Base-by-base conservation (phyloP, 1,140 invertebrate genomes). In the Cydia strobilella region DNA sequence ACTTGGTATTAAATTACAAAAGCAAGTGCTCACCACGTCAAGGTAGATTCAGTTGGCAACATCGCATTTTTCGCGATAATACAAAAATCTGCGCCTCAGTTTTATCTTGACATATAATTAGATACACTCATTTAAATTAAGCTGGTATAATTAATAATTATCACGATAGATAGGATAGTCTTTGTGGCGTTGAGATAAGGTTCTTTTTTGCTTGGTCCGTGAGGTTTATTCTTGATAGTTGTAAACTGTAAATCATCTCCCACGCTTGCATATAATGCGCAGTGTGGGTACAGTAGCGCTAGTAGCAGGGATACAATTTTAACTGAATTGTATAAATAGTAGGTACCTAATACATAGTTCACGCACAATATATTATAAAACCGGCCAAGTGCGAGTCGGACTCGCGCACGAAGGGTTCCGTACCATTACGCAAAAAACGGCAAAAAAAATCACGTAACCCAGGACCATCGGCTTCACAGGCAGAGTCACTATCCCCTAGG, bases 81-180 rank as follows among this genome's bases (percentile, higher is more conserved):
- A 23, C 15, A 59, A 23, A 59, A 59, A 23, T 59, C 7, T 23
- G 23, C 18, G 9, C 1, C 0, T n/a, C 18, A 20, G 20, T 7
- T 59, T 54, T 23, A 59, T 59, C 54, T 59, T 59, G 54, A 59
- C 15, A 23, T 59, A 59, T 59, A 59, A 59, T 10, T 59, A 59
- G 54, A 59, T 18, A 54, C 15, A 20, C 18, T 59, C 18, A 12
- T 54, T 23, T 59, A 59, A 59, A 59, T 59, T 23, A 59, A 7
- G 10, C 18, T 23, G 9, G 20, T 59, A n/a, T n/a, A n/a, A n/a
- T n/a, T n/a, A n/a, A n/a, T n/a, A 59, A 59, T 59, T 23, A 59
- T 59, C 54, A 10, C 1, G n/a, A 59, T n/a, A 12, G n/a, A 59
- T n/a, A 12, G 6, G 9, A 6, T 12, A 23, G 18, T 23, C 54